These are phyloP conservation scores for Ceratoteleas bidentatus DNA, from an alignment of 1,140 invertebrate genomes.

Conservation along the genomic window DNA sequence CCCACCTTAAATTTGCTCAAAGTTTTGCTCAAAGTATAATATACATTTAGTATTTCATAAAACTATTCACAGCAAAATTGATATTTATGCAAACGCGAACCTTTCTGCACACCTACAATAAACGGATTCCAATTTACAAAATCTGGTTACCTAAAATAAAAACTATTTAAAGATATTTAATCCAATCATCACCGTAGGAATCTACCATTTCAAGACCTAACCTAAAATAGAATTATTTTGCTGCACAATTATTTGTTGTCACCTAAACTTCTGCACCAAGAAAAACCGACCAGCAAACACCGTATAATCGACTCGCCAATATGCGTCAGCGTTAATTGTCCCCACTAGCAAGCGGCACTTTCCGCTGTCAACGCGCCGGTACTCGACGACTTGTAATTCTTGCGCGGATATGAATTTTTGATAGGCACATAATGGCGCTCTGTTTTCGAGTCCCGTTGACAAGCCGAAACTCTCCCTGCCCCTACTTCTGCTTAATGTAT, in stretches of 20 bases:
- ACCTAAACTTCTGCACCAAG: not conserved
- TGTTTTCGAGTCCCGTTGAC: constrained; percentile 40
- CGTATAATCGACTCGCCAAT: not conserved
- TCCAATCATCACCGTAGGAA: too few species aligned
- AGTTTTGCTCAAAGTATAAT: too few species aligned
- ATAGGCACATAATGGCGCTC: constrained; percentile 26
- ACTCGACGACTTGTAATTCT: constrained; percentile 12
- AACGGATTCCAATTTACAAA: too few species aligned
- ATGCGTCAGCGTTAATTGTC: not conserved
- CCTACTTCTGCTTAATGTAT: constrained; percentile 57
- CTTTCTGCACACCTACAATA: too few species aligned
- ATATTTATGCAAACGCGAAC: too few species aligned
- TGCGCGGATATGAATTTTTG: constrained; percentile 29
- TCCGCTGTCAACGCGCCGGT: not conserved
- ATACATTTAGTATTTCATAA: too few species aligned
- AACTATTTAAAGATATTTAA: too few species aligned
- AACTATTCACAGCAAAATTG: too few species aligned
- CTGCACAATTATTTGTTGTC: not conserved
- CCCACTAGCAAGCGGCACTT: constrained; percentile 3
- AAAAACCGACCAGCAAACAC: not conserved
- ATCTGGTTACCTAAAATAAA: too few species aligned
- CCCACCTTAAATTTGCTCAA: constrained; percentile 16
- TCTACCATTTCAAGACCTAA: too few species aligned
- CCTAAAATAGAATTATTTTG: too few species aligned
- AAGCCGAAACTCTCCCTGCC: constrained; percentile 39